phyloP scores from a whole-genome alignment of 2,888 invertebrate genomes.

The Notodonta dromedarius region DNA sequence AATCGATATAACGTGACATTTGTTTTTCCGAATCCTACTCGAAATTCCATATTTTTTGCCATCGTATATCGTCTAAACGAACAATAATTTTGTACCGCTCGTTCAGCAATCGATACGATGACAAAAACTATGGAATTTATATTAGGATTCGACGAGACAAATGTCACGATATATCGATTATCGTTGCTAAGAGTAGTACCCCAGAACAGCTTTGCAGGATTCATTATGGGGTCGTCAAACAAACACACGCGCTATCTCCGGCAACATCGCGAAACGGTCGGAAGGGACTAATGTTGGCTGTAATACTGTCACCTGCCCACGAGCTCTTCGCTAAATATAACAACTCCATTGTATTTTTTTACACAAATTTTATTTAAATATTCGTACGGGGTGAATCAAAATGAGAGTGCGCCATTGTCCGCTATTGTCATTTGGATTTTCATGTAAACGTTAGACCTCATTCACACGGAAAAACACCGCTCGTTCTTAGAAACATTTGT shows the following conservation, averaged over 20 bases:
- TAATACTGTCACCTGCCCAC: slow-evolving; percentile 36
- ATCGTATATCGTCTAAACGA: too few relatives aligned
- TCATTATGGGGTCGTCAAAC: neutral
- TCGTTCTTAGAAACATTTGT: too few relatives aligned
- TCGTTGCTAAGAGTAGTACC: too few relatives aligned
- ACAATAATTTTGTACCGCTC: too few relatives aligned
- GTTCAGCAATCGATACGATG: too few relatives aligned
- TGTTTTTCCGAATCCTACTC: too few relatives aligned
- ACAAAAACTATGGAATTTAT: too few relatives aligned
- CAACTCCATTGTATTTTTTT: slow-evolving; percentile 40
- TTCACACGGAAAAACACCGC: neutral
- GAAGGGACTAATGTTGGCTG: slow-evolving; percentile 46
- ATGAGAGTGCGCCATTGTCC: slow-evolving; percentile 32
- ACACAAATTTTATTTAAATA: slow-evolving; percentile 35
- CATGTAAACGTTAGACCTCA: slow-evolving; percentile 7
- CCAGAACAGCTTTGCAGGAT: too few relatives aligned
- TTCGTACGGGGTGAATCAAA: slow-evolving; percentile 31
- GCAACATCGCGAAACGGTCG: slow-evolving; percentile 30
- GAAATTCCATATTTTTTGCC: too few relatives aligned
- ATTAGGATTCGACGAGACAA: too few relatives aligned
- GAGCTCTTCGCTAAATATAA: slow-evolving; percentile 33
- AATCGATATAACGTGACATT: too few relatives aligned
- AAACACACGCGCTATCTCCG: slow-evolving; percentile 19
- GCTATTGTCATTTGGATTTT: slow-evolving; percentile 20
- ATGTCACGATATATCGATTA: too few relatives aligned